phyloP scores from a whole-genome alignment of 2,797 vertebrate genomes.

The Cottoperca gobio region DNA sequence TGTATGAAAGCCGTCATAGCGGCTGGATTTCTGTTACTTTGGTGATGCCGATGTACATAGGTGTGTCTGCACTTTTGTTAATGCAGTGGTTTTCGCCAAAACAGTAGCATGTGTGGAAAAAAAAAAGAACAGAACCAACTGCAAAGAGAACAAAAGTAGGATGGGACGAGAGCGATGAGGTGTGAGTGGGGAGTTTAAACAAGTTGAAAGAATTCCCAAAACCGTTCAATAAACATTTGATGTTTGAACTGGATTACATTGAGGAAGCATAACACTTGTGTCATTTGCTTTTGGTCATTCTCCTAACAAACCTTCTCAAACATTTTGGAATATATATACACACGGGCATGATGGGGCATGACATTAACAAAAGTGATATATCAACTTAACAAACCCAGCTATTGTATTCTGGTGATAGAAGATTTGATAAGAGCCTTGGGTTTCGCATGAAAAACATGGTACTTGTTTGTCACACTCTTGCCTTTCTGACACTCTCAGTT shows the following conservation, averaged over 20 bases:
- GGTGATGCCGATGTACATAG: neutral
- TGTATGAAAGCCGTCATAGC: neutral
- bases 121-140: neutral
- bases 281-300: neutral
- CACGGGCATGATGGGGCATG: neutral
- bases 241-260: neutral
- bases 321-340: too few species aligned
- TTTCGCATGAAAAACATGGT: conserved; percentile 42
- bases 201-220: neutral
- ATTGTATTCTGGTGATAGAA: neutral
- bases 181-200: neutral
- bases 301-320: neutral
- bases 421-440: conserved; percentile 36
- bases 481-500: conserved; percentile 54
- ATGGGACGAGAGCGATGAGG: neutral
- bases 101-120: neutral
- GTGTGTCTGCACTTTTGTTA: neutral
- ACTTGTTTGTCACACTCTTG: conserved; percentile 56
- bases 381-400: conserved; percentile 15
- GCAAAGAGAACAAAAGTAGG: neutral
- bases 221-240: neutral
- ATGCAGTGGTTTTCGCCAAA: neutral
- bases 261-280: too few species aligned
- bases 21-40: neutral
- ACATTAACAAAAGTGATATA: neutral